Base-by-base conservation (phyloP, 1,140 invertebrate genomes). In the Apis mellifera region DNA sequence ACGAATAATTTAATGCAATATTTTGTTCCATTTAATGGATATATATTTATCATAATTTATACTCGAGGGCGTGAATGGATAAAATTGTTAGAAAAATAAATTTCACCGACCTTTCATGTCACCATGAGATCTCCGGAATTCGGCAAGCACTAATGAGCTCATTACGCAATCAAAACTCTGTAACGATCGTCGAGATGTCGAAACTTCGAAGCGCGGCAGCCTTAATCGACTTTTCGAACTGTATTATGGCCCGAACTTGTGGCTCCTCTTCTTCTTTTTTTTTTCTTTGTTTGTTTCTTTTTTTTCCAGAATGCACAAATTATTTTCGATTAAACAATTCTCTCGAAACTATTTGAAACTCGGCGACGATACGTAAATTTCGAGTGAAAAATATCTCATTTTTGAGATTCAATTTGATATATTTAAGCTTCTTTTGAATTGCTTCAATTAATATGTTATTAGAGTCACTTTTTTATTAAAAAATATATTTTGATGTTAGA, bases 161-260 rank as follows among this genome's bases (percentile, higher is more conserved):
- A 60, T 65, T 60, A 82, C 77, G 80, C 80, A 60, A 76, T 55
- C 60, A 82, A 62, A 73, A 52, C 71, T 62, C 79, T 69, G 72
- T 54, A 21, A 74, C 62, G 62, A 69, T 11, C 52, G 59, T 9
- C 48, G 26, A 78, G 81, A 62, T 77, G 84, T 71, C 79, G 73
- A 82, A 85, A 85, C 75, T 85, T 82, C n/a, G 50, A 26, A 66
- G 59, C 62, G 59, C 62, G 48, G 55, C 15, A n/a, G 32, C 32
- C 12, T 78, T 86, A 75, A 85, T 85, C 54, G 64, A 85, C 78
- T 86, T 85, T 52, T 50, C 59, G 55, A 83, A 78, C 23, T 52
- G 19, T 75, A 83, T 86, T 78, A 86, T 59, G 52, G 52, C 68
- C 9, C 26, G 8, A 8, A 21, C 5, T 17, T 26, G 9, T n/a